Base-by-base conservation (phyloP, 1,140 invertebrate species). In the Caligus rogercresseyi region DNA sequence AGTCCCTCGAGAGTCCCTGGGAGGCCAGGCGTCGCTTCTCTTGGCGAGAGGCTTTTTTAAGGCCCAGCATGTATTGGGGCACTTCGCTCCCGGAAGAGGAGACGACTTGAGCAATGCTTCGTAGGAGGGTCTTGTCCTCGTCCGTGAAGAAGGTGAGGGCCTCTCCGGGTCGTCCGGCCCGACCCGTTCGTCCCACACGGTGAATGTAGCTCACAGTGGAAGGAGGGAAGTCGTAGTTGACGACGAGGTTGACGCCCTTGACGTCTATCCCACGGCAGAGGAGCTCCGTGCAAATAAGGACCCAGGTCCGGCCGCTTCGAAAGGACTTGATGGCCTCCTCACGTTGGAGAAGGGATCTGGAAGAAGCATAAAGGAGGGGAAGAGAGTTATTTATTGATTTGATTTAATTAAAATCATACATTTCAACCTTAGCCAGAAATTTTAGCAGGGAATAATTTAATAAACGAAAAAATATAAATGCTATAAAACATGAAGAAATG, bases 221-320 rank as follows among this genome's bases (percentile, higher is more conserved):
- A 14, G 84, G 81, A 24, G 95, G 95, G 71, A 98, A 91, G 76
- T 98, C 95, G 72, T 94, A 98, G 76, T 98, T 98, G 63, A 98
- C 81, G 21, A 98, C 92, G 2, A 98, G 75, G 77, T 93, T 95
- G 20, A 98, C 89, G 13, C 88, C 91, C 72, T 92, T 91, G 70
- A 98, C 96, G 76, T 98, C 95, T 66, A 98, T 90, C 68, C 95
- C 95, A 68, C 95, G 80, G 7, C 88, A 87, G 87, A 98, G 86
- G 16, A 98, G 74, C 73, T 98, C 93, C 3, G 95, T 98, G 74
- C 92, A 97, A 66, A 98, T 89, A 19, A 98, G 76, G 54, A 98
- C 83, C 89, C 90, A 96, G 63, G 96, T 88, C 75, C 86, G 85
- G 1, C 93, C 91, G 70, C 84, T 79, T 58, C 90, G 80, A 72